Base-by-base conservation (phyloP, 2,797 vertebrate species). In the Furcifer pardalis region DNA sequence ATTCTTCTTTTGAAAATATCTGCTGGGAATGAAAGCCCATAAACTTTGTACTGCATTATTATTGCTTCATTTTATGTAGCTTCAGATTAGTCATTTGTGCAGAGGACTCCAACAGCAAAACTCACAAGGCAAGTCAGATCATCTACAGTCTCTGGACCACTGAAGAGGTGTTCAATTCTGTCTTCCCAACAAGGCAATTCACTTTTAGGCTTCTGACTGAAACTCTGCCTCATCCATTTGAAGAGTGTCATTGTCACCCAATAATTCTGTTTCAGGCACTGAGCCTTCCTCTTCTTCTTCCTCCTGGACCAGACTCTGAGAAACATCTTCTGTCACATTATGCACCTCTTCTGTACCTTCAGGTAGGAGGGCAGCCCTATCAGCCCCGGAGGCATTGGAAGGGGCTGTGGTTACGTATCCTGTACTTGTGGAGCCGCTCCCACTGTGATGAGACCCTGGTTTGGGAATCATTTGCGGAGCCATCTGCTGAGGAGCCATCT, bases 351-450 rank as follows among this genome's bases (percentile, higher is more conserved):
- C 97, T 0, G 94, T 86, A 60, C 95, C 96, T 86, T 97, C 97
- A 0, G 94, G 94, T 7, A 98, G 96, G 81, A 98, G 93, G 79
- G 96, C 97, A 0, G 96, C 97, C 82, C 97, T 95, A 88, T 99
- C 98, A 0, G 97, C 96, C 91, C 95, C 96, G 0, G 98, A 99
- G 0, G 96, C 94, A 65, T 97, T 99, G 91, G 98, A 99, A 17
- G 97, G 98, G 0, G 97, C 97, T 0, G 98, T 99, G 92, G 98
- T 99, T 89, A 99, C 97, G 0, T 99, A 99, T 66, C 98, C 98
- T 0, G 98, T 99, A 89, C 98, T 99, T 65, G 98, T 99, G 86
- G 98, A 99, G 60, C 98, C 98, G 0, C 98, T 99, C 81, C 98
- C 98, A 0, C 98, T 99, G 82, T 99, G 98, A 90, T 98, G 98